Evolutionary conservation across 2,113 vertebrate genomes (phyloP), one percentile per base, ranked within the genome.

Genomic region (Heteronetta atricapilla): DNA sequence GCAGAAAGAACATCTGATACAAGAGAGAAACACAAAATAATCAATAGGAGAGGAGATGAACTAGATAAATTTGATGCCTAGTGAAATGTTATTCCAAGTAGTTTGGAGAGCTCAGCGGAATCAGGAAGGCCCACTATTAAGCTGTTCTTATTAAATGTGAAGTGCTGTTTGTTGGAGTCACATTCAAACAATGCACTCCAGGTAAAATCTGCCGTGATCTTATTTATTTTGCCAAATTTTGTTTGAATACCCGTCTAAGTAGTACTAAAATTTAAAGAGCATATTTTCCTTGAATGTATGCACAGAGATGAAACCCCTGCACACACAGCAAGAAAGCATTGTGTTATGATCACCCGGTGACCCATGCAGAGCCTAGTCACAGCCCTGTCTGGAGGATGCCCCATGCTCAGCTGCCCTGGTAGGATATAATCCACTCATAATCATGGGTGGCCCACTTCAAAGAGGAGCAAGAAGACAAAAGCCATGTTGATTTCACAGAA

Each of bases 321-420:
- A 31, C 5, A 22, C 2, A 13, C 25, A 50, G 7, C 4, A 18
- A 34, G 31, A 66, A 89, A 50, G 1, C 8, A 50, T 13, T 28
- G 18, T 28, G 40, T 1, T 31, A 38, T 0, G 0, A 15, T 3
- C 29, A 6, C 4, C 25, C 0, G 13, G 7, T 19, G 17, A 69
- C 5, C 4, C 13, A 7, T 6, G 2, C 4, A 36, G 10, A 6
- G 6, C 58, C 52, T 75, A 1, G 0, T 11, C 18, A 18, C 7
- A 56, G 9, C 13, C 56, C 28, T 2, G 1, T 50, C 42, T 5
- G 40, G 29, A 80, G 33, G 8, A 50, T 12, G 5, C 66, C 17
- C 33, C 1, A 10, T 11, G 21, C 2, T 18, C 2, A 74, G n/a
- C 34, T 81, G 2, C 22, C 42, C 18, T 28, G 18, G 20, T 76